Conservation (phyloP, 2,888 invertebrate genomes). For the Sarcophaga rosellei region DNA sequence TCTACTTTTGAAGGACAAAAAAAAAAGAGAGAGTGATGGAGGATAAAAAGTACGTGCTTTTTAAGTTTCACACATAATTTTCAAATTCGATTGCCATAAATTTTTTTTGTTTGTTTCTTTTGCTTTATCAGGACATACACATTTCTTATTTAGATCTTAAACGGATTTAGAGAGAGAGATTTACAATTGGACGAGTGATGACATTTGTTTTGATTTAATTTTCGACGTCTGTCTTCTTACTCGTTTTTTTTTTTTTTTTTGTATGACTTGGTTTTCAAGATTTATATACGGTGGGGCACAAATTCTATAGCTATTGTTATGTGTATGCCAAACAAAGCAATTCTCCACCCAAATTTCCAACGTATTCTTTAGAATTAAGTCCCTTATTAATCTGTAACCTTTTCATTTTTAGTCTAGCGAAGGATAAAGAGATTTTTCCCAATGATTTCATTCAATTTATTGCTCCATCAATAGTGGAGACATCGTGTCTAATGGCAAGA, state of each 20-base stretch:
- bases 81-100: neutral
- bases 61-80: neutral
- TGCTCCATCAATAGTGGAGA: slow-evolving; percentile 48
- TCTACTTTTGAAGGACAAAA: neutral
- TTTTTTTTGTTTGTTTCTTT: neutral
- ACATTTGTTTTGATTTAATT: slow-evolving; percentile 67
- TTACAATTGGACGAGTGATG: slow-evolving; percentile 59
- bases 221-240: neutral
- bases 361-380: neutral
- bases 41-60: neutral
- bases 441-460: slow-evolving; percentile 70
- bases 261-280: neutral
- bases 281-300: neutral
- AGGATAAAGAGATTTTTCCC: slow-evolving; percentile 45
- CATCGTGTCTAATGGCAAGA: slow-evolving; percentile 5
- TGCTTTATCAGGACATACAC: neutral
- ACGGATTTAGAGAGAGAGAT: slow-evolving; percentile 13
- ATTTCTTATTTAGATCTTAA: neutral
- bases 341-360: neutral
- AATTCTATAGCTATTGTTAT: neutral
- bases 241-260: neutral
- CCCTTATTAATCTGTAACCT: neutral
- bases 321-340: neutral
- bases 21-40: too few relatives aligned
- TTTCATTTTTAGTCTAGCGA: neutral